Percentiles rank a stretch among this genome's conserved stretches.
Conservation (phyloP, 2,797 vertebrate genomes). For the Podargus strigoides region DNA sequence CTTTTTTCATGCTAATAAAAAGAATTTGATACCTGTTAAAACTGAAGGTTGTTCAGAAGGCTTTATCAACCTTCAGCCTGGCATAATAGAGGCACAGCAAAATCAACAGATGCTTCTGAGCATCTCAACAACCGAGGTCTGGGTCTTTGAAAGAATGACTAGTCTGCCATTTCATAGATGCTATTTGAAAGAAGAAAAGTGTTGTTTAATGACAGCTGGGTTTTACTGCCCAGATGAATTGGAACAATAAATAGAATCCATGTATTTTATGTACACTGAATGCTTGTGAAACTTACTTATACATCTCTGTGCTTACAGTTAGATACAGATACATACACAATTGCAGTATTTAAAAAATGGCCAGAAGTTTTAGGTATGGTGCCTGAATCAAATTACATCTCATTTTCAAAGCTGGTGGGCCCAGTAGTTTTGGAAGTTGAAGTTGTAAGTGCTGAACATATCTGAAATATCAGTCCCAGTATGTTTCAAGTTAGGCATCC, state of each 20-base stretch:
- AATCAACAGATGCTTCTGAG: slow-evolving; percentile 41
- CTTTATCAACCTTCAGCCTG: slow-evolving; percentile 27
- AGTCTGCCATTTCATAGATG: slow-evolving; percentile 15
- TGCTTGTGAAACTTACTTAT: neutral
- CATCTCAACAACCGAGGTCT: neutral
- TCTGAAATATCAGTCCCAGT: neutral
- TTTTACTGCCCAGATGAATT: slow-evolving; percentile 13
- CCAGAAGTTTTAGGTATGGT: neutral
- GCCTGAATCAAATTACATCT: neutral
- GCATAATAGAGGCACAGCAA: neutral
- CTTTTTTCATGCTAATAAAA: slow-evolving; percentile 25
- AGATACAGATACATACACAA: neutral
- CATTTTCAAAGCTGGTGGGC: slow-evolving; percentile 14
- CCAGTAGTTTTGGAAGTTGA: neutral
- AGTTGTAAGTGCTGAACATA: neutral
- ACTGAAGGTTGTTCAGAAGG: neutral
- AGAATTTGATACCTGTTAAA: neutral
- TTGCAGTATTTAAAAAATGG: neutral
- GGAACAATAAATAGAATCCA: neutral
- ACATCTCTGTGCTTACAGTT: neutral
- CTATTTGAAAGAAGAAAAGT: neutral
- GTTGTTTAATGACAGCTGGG: slow-evolving; percentile 12
- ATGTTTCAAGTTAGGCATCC: neutral
- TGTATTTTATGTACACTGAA: neutral
- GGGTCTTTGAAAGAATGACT: slow-evolving; percentile 2